A percentile compares a stretch with the other conserved stretches of the same genome.
These are phyloP conservation scores for Chironomus riparius DNA, from an alignment of 2,888 invertebrate species.

Conservation along the genomic window DNA sequence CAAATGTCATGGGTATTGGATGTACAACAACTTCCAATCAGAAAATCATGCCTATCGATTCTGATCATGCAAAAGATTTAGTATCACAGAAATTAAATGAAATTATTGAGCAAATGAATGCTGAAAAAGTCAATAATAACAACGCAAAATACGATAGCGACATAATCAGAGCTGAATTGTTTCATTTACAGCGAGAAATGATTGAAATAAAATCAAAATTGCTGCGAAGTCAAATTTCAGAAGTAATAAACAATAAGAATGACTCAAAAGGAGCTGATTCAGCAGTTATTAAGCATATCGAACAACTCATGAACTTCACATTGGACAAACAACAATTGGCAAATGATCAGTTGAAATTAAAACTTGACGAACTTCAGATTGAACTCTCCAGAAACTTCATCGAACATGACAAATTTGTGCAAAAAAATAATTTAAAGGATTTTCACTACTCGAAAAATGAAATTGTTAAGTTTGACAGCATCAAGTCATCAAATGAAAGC, in stretches of 20 bases:
- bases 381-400: background rate
- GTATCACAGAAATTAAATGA: background rate
- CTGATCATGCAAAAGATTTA: background rate
- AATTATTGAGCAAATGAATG: background rate
- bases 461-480: background rate
- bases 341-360: background rate
- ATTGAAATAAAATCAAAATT: background rate
- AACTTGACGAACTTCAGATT: background rate
- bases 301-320: background rate
- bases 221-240: background rate
- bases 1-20: background rate
- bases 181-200: background rate
- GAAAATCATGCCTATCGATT: background rate
- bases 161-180: background rate
- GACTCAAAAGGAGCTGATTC: background rate
- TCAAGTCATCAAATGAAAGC: too few species aligned
- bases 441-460: background rate
- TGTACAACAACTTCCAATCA: background rate
- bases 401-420: background rate
- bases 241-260: background rate
- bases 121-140: background rate
- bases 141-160: background rate
- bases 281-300: background rate
- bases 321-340: background rate
- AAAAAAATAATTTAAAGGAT: background rate